phyloP scores from a whole-genome alignment of 2,113 vertebrate species.

The Amphiprion ocellaris region DNA sequence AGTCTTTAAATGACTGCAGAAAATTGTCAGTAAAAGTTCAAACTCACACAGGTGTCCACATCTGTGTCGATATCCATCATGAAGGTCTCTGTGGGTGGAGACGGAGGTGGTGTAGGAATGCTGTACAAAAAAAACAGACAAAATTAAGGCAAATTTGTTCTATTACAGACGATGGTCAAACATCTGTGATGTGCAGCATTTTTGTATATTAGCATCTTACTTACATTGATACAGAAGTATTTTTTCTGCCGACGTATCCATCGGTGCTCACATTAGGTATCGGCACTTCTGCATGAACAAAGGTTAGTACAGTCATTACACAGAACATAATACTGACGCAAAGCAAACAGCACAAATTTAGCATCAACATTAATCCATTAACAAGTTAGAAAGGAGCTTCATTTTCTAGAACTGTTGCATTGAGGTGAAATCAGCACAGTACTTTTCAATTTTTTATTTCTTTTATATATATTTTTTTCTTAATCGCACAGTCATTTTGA shows the following conservation, averaged over 20 bases:
- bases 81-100: constrained; percentile 26
- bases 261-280: not conserved
- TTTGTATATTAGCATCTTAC: not conserved
- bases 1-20: not conserved
- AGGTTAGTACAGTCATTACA: not conserved
- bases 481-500: too few species aligned
- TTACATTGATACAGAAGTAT: constrained; percentile 34
- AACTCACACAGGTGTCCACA: not conserved
- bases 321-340: not conserved
- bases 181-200: not conserved
- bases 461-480: too few species aligned
- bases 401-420: not conserved
- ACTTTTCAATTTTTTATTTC: too few species aligned
- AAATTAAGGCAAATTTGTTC: too few species aligned
- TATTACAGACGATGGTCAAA: not conserved
- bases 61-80: constrained; percentile 8
- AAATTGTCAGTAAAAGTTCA: not conserved
- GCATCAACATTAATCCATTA: not conserved
- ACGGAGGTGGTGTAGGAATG: constrained; percentile 40
- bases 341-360: too few species aligned
- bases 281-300: constrained; percentile 15
- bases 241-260: not conserved
- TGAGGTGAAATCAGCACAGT: not conserved
- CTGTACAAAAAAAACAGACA: constrained; percentile 2
- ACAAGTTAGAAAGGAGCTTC: not conserved